phyloP scores from a whole-genome alignment of 2,797 vertebrate species.

The Philypnodon macrostomus region DNA sequence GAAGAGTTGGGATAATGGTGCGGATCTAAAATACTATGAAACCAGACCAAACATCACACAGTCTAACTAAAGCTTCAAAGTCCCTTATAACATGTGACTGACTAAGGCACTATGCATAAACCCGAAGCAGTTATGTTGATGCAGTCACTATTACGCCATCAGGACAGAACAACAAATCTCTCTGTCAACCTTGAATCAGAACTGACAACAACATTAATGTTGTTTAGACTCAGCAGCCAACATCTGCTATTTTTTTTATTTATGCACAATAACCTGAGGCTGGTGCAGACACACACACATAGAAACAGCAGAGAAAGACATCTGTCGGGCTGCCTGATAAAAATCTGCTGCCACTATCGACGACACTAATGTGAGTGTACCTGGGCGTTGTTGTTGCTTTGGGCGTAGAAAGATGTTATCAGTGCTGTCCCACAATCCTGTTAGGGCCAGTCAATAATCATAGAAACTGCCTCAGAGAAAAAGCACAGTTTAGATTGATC shows the following conservation, averaged over 20 bases:
- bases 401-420: conserved; percentile 25
- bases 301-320: conserved; percentile 26
- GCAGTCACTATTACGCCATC: background rate
- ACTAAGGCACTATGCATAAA: background rate
- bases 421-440: conserved; percentile 21
- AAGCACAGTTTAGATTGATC: conserved; percentile 21
- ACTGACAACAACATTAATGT: conserved; percentile 29
- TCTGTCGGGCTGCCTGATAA: conserved; percentile 36
- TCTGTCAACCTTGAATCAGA: conserved; percentile 18
- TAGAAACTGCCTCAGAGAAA: conserved; percentile 16
- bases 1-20: too few species aligned
- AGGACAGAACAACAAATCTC: background rate
- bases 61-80: background rate
- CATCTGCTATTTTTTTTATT: conserved; percentile 40
- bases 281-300: conserved; percentile 8
- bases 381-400: conserved; percentile 36
- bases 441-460: conserved; percentile 19
- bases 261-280: conserved; percentile 33
- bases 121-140: background rate
- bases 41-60: too few species aligned
- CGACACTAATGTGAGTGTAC: conserved; percentile 28
- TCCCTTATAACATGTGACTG: background rate
- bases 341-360: conserved; percentile 44
- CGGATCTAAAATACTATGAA: too few species aligned
- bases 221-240: conserved; percentile 22